These are phyloP conservation scores for Atherix ibis DNA, from an alignment of 2,888 invertebrate species.

Conservation along the genomic window DNA sequence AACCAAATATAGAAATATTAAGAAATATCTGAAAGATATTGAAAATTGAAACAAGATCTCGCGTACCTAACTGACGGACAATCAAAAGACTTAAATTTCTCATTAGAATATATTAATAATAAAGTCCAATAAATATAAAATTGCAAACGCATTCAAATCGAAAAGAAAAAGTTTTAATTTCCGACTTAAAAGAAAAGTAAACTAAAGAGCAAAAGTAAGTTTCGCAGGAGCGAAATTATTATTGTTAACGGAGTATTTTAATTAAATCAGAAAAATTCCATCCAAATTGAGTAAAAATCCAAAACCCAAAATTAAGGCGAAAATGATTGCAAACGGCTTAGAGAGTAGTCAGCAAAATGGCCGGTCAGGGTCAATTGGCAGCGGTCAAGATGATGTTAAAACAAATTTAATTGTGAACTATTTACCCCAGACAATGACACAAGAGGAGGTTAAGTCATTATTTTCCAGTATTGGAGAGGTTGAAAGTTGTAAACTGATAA, in stretches of 20 bases:
- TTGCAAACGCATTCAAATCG: too few relatives aligned
- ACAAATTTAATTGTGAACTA: conserved; percentile 87
- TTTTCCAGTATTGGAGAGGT: conserved; percentile 87
- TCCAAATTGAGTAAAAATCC: too few relatives aligned
- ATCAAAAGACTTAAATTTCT: conserved; percentile 2
- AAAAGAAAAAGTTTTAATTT: too few relatives aligned
- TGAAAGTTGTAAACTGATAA: conserved; percentile 85
- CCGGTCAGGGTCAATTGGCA: conserved; percentile 19
- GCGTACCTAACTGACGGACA: conserved; percentile 6
- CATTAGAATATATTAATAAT: neutral
- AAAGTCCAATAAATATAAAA: neutral
- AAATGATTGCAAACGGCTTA: conserved; percentile 20
- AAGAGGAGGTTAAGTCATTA: conserved; percentile 79
- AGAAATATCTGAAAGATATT: neutral
- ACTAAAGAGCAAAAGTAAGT: too few relatives aligned
- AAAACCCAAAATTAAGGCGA: too few relatives aligned
- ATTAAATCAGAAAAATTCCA: too few relatives aligned
- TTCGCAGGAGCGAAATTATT: too few relatives aligned
- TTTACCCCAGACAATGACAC: conserved; percentile 80
- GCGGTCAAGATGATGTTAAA: conserved; percentile 31
- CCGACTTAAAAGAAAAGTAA: too few relatives aligned
- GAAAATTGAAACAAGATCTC: neutral
- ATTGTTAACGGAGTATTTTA: too few relatives aligned
- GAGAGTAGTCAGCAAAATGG: conserved; percentile 20
- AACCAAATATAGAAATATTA: neutral